Percentiles rank a stretch among this genome's conserved stretches.
These are phyloP conservation scores for Bombus balteatus DNA, from an alignment of 1,140 invertebrate species.

Conservation along the genomic window DNA sequence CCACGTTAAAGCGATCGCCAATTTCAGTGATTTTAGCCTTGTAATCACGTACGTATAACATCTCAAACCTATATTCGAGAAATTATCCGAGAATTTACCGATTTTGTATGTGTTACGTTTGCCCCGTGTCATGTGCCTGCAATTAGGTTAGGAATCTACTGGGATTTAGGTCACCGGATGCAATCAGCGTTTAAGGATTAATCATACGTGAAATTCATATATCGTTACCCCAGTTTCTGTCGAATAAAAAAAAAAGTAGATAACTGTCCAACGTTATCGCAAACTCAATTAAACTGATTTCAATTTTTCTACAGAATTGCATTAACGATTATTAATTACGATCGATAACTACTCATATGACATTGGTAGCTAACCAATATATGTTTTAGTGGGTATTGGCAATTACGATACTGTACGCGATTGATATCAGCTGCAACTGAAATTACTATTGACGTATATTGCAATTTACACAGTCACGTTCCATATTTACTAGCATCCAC, in stretches of 20 bases:
- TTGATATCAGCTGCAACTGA: background rate
- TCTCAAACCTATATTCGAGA: background rate
- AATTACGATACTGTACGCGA: background rate
- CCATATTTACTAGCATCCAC: background rate
- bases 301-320: background rate
- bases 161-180: background rate
- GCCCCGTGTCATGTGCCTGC: background rate
- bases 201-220: background rate
- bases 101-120: background rate
- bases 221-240: conserved; percentile 22
- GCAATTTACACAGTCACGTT: background rate
- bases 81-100: background rate
- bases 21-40: background rate
- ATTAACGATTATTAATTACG: background rate
- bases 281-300: background rate
- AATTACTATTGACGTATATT: conserved; percentile 7
- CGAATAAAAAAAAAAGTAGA: too few species aligned
- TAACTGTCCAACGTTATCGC: too few species aligned
- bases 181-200: conserved; percentile 5
- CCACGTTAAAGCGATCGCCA: conserved; percentile 1
- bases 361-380: conserved; percentile 1
- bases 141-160: background rate
- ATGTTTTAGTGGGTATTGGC: background rate
- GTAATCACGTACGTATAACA: background rate
- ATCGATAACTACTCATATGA: background rate